Percentiles rank a stretch among this genome's conserved stretches.
phyloP scores from a whole-genome alignment of 2,113 vertebrate species.

The Dascyllus trimaculatus region DNA sequence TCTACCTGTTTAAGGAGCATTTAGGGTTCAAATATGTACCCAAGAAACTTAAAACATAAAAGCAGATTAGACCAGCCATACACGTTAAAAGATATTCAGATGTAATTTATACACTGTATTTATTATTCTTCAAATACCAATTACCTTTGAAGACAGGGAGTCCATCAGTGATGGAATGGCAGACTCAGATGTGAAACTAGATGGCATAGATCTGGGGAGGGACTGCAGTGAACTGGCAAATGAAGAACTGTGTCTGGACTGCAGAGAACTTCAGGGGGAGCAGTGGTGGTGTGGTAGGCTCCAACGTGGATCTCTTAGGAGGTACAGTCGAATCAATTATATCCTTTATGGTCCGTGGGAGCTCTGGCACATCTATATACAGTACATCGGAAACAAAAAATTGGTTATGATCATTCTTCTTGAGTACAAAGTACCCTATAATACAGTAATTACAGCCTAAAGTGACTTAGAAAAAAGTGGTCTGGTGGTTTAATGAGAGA shows the following conservation, averaged over 20 bases:
- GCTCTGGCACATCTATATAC: conserved; percentile 22
- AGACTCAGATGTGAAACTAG: conserved; percentile 9
- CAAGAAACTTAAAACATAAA: conserved; percentile 3
- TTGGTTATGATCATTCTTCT: neutral
- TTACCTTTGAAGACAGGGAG: conserved; percentile 6
- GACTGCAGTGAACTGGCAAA: neutral
- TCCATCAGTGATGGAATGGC: neutral
- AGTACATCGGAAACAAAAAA: conserved; percentile 8
- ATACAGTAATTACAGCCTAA: neutral
- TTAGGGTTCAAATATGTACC: neutral
- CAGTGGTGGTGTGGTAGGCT: neutral
- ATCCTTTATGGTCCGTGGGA: conserved; percentile 18
- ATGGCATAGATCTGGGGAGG: conserved; percentile 1
- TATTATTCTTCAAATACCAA: conserved; percentile 19
- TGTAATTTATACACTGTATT: conserved; percentile 4
- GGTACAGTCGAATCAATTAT: conserved; percentile 16
- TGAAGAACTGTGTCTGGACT: conserved; percentile 15
- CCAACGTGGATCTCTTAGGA: conserved; percentile 23
- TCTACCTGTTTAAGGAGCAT: conserved; percentile 24
- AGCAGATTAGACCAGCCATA: conserved; percentile 4
- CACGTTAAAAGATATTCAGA: neutral
- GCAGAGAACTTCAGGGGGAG: conserved; percentile 7
- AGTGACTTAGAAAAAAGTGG: neutral
- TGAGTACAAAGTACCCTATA: no score
- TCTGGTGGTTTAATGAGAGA: conserved; percentile 1